Evolutionary conservation across 1,140 invertebrate species (phyloP).

Genomic region (Pseudobourletiella spinata): DNA sequence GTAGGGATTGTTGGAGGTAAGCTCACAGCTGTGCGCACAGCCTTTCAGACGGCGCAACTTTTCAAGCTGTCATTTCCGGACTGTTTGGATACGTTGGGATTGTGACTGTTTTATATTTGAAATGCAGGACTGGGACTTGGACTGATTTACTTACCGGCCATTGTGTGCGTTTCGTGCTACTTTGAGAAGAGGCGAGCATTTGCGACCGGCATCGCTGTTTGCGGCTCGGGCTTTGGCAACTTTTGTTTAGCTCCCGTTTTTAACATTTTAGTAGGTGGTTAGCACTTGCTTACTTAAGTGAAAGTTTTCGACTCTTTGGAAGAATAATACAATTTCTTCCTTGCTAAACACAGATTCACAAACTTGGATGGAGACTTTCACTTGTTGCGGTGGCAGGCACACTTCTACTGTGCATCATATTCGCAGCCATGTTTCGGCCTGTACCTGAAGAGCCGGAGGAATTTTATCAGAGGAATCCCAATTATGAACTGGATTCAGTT

Average conservation of each 20-base stretch:
- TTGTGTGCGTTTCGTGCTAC: slow-evolving; percentile 88
- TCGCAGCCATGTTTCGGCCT: slow-evolving; percentile 71
- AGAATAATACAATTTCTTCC: too few relatives aligned
- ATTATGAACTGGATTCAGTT: background rate
- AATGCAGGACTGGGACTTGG: slow-evolving; percentile 80
- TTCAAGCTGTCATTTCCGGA: background rate
- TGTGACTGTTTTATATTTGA: slow-evolving; percentile 4
- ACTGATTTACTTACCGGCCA: slow-evolving; percentile 86
- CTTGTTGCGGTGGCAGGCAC: slow-evolving; percentile 71
- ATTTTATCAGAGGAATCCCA: background rate
- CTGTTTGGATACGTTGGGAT: background rate
- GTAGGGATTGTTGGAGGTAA: slow-evolving; percentile 74
- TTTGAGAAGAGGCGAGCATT: slow-evolving; percentile 54
- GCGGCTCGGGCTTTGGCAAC: slow-evolving; percentile 22
- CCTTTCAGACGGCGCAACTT: too few relatives aligned
- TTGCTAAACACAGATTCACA: slow-evolving; percentile 45
- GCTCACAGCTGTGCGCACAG: slow-evolving; percentile 16
- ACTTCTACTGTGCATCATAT: slow-evolving; percentile 69
- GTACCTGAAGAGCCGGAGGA: slow-evolving; percentile 29
- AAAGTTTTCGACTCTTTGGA: too few relatives aligned
- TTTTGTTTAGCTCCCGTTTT: background rate
- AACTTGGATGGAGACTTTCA: slow-evolving; percentile 60
- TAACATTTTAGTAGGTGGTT: too few relatives aligned
- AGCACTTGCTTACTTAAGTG: too few relatives aligned
- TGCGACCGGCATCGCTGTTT: slow-evolving; percentile 27